A percentile compares a stretch with the other conserved stretches of the same genome.
phyloP scores from a whole-genome alignment of 2,797 vertebrate species.

The Rhinophrynus dorsalis region DNA sequence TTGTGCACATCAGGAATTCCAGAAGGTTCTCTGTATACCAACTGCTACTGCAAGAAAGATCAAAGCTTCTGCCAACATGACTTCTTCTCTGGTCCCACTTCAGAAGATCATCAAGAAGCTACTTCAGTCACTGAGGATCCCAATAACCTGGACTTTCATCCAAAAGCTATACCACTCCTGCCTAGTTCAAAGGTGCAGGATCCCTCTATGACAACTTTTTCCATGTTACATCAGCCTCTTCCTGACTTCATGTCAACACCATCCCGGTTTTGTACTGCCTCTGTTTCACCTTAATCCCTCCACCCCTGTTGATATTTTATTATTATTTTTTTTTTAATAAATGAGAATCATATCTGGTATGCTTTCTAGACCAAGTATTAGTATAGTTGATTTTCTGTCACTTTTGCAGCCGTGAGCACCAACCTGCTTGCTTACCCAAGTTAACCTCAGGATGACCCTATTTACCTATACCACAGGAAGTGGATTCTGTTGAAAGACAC shows the following conservation, averaged over 20 bases:
- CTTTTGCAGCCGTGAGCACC: no score
- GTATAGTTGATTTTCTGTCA: no score
- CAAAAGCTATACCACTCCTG: constrained; percentile 8
- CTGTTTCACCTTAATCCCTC: constrained; percentile 8
- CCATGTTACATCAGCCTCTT: constrained; percentile 26
- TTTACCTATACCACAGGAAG: no score
- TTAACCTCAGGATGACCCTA: no score
- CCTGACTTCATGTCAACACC: constrained; percentile 55
- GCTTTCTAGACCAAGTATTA: no score
- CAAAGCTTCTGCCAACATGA: not conserved
- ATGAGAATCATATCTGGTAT: no score
- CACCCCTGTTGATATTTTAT: no score
- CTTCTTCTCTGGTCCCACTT: not conserved
- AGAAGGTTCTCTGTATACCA: not conserved
- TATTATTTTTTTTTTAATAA: no score
- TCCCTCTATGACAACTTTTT: constrained; percentile 15
- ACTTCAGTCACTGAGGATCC: not conserved
- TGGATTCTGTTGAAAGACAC: no score
- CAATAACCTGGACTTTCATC: not conserved
- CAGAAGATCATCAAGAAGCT: not conserved
- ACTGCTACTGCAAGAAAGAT: not conserved
- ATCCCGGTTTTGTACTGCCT: constrained; percentile 48
- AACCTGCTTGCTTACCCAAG: no score
- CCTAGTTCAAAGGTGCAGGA: constrained; percentile 22
- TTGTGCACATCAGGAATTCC: not conserved